A percentile compares a stretch with the other conserved stretches of the same genome.
phyloP scores from a whole-genome alignment of 53 echinoderm and acorn worm species.

The Mesocentrotus franciscanus region DNA sequence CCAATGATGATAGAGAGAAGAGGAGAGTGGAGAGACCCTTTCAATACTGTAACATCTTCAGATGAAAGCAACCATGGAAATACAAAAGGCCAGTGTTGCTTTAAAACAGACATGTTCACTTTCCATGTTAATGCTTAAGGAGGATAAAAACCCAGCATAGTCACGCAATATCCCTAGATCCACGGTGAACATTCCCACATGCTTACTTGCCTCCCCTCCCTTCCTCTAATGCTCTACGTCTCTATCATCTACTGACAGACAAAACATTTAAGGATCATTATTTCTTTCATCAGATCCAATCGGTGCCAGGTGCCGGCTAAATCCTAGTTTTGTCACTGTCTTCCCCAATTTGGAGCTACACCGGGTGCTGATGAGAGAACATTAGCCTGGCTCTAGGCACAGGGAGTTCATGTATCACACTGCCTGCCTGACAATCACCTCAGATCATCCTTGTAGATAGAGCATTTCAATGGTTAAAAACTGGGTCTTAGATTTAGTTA shows the following conservation, averaged over 20 bases:
- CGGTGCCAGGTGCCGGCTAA: slow-evolving; percentile 63
- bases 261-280: slow-evolving; percentile 65
- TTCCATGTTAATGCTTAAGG: slow-evolving; percentile 13
- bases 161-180: slow-evolving; percentile 21
- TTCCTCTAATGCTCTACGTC: slow-evolving; percentile 17
- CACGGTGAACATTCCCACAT: background rate
- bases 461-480: background rate
- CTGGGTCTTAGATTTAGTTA: background rate
- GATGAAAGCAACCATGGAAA: background rate
- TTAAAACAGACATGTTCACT: slow-evolving; percentile 41
- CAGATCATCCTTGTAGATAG: background rate
- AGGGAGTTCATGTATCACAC: slow-evolving; percentile 41
- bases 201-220: background rate
- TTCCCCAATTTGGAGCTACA: slow-evolving; percentile 57
- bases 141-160: slow-evolving; percentile 22
- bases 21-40: background rate
- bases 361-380: background rate
- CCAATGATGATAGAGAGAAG: background rate
- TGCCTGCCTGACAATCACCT: background rate
- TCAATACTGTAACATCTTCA: background rate
- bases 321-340: slow-evolving; percentile 59
- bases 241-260: slow-evolving; percentile 60
- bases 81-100: background rate
- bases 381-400: slow-evolving; percentile 17
- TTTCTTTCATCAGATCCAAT: slow-evolving; percentile 52